Percentiles rank a stretch among this genome's conserved stretches.
These are phyloP conservation scores for Drosophila phalerata DNA, from an alignment of 2,888 invertebrate species.

Conservation along the genomic window DNA sequence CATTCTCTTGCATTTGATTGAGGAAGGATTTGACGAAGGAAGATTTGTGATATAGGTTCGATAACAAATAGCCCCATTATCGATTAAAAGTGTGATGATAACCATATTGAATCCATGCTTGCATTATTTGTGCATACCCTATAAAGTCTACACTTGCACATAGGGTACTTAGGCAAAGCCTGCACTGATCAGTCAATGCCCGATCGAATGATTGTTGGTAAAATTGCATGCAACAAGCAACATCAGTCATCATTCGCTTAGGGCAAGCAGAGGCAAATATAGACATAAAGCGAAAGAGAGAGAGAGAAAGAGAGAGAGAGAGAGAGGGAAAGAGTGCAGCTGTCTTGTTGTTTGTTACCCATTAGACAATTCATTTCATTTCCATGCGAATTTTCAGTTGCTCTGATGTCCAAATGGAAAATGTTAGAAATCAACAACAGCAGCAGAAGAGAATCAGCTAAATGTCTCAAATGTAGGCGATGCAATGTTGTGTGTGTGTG, in stretches of 20 bases:
- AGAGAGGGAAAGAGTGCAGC: not conserved
- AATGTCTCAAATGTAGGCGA: conserved; percentile 63
- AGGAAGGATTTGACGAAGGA: too few relatives aligned
- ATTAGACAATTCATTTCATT: conserved; percentile 33
- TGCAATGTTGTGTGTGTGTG: conserved; percentile 40
- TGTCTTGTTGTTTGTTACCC: not conserved
- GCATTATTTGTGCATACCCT: not conserved
- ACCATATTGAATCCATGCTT: not conserved
- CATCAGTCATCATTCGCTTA: not conserved
- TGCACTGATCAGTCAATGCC: not conserved
- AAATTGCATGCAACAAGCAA: not conserved
- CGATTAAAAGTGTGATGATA: not conserved
- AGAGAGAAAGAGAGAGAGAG: not conserved
- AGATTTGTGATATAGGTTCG: not conserved
- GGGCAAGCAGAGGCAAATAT: too few relatives aligned
- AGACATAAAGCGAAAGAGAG: not conserved
- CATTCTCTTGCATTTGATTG: not conserved
- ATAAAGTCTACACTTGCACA: not conserved
- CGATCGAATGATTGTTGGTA: not conserved
- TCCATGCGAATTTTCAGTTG: not conserved
- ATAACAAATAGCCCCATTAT: not conserved
- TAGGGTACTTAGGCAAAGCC: not conserved
- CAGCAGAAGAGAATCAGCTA: conserved; percentile 3
- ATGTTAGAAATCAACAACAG: conserved; percentile 18
- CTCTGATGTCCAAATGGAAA: conserved; percentile 21